These are phyloP conservation scores for Sander vitreus DNA, from an alignment of 2,113 vertebrate species.

Conservation along the genomic window DNA sequence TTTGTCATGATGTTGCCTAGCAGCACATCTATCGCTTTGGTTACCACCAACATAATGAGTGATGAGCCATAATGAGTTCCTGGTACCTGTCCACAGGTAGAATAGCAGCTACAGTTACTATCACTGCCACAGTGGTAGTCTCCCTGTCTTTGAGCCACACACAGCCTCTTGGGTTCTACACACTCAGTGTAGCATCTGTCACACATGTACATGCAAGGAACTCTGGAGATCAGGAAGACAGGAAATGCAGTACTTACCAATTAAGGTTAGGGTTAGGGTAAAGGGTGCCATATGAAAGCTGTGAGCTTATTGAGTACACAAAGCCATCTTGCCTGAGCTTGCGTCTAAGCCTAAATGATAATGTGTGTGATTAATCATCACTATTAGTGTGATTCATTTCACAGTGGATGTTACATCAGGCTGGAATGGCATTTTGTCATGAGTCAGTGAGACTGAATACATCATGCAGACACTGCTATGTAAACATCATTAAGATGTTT, in stretches of 20 bases:
- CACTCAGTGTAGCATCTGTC: slow-evolving; percentile 21
- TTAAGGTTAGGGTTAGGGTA: too few species aligned
- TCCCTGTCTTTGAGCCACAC: slow-evolving; percentile 15
- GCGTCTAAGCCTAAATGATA: slow-evolving; percentile 35
- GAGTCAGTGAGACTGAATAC: slow-evolving; percentile 68
- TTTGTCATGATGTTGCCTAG: slow-evolving; percentile 41
- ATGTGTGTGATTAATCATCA: slow-evolving; percentile 54
- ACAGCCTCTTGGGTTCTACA: slow-evolving; percentile 40
- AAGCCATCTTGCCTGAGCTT: slow-evolving; percentile 6
- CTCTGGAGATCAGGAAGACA: slow-evolving; percentile 27
- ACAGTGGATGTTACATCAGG: slow-evolving; percentile 44
- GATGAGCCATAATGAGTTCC: slow-evolving; percentile 18
- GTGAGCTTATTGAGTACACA: not conserved
- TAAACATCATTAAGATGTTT: slow-evolving; percentile 74
- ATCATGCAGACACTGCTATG: slow-evolving; percentile 59
- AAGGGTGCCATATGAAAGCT: not conserved
- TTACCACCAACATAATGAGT: slow-evolving; percentile 33
- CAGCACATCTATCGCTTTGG: slow-evolving; percentile 33
- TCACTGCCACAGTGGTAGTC: not conserved
- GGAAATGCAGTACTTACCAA: too few species aligned
- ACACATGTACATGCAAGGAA: slow-evolving; percentile 16
- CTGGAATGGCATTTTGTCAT: slow-evolving; percentile 62
- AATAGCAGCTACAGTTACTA: slow-evolving; percentile 50
- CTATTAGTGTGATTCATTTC: slow-evolving; percentile 62
- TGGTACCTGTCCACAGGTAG: slow-evolving; percentile 24